phyloP scores from a whole-genome alignment of 1,140 invertebrate genomes.

The Sminthurinus signatus region DNA sequence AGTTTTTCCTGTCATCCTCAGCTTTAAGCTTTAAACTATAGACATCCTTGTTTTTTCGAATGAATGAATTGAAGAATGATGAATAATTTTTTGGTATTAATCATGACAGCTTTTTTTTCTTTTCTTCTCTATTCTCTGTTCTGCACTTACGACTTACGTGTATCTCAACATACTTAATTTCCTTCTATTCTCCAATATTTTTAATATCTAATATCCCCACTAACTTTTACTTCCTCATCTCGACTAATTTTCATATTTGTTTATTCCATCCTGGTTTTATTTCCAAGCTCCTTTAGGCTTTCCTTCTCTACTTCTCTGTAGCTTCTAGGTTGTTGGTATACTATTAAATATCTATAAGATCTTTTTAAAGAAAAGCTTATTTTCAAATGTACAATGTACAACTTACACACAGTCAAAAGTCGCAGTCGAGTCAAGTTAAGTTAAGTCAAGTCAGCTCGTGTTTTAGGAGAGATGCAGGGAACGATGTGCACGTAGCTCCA shows the following conservation, averaged over 20 bases:
- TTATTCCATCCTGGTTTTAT: neutral
- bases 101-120: neutral
- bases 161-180: neutral
- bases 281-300: no score
- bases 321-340: no score
- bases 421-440: no score
- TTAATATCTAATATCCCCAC: neutral
- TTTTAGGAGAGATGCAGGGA: no score
- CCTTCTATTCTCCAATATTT: neutral
- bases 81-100: slow-evolving; percentile 26
- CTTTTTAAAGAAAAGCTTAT: no score
- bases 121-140: neutral
- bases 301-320: no score
- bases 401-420: no score
- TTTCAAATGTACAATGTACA: no score
- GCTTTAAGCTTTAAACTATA: neutral
- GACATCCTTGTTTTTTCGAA: neutral
- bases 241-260: neutral
- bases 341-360: no score
- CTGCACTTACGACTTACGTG: neutral
- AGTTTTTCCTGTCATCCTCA: slow-evolving; percentile 8
- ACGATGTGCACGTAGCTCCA: no score
- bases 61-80: neutral
- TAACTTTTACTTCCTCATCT: neutral
- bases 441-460: no score